Evolutionary conservation across 2,113 vertebrate genomes (phyloP).

Genomic region (Saccopteryx bilineata): DNA sequence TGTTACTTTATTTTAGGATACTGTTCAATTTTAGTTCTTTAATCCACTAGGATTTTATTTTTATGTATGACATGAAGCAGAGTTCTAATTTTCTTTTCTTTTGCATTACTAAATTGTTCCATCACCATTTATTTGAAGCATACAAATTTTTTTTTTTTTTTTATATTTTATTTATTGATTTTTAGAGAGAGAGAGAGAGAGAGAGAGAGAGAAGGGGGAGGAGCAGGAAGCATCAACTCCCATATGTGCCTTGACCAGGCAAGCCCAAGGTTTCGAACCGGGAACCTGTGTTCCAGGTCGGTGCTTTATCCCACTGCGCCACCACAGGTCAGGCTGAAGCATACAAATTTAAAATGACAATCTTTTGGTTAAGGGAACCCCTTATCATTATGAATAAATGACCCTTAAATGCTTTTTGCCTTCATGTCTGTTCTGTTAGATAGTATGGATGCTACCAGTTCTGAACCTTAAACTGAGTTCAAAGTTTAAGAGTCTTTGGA

Average conservation of each 20-base stretch:
- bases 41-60: neutral
- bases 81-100: neutral
- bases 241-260: no score
- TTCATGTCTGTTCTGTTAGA: neutral
- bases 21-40: neutral
- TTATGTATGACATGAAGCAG: neutral
- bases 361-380: neutral
- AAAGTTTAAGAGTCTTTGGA: neutral
- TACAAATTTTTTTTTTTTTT: no score
- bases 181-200: no score
- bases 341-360: neutral
- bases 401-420: neutral
- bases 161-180: no score
- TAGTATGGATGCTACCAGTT: neutral
- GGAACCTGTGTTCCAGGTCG: no score
- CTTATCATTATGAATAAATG: neutral
- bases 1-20: constrained; percentile 6
- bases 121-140: neutral
- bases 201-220: no score
- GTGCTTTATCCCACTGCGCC: no score
- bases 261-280: no score
- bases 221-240: no score
- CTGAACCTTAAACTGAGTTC: neutral
- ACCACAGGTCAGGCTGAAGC: no score
- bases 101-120: neutral